These are phyloP conservation scores for Dissostichus mawsoni DNA, from an alignment of 2,113 vertebrate genomes.

Conservation along the genomic window DNA sequence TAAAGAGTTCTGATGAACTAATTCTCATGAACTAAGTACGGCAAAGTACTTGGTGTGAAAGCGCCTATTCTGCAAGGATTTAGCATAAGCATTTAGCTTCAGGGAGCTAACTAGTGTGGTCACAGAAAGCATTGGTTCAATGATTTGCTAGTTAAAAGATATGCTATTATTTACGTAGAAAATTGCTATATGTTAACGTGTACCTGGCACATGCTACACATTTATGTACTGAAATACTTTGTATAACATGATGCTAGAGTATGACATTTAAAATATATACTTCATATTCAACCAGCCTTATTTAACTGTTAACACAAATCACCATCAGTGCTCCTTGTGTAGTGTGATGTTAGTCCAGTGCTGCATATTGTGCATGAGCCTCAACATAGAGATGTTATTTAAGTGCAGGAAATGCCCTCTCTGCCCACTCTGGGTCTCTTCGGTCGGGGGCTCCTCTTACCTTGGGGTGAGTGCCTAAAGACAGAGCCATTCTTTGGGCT, in stretches of 20 bases:
- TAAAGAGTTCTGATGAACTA: no score
- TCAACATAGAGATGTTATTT: background rate
- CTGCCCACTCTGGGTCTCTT: constrained; percentile 40
- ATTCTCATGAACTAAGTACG: no score
- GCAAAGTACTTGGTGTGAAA: no score
- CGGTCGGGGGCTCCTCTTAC: constrained; percentile 80
- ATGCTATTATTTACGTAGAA: background rate
- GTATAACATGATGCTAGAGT: no score
- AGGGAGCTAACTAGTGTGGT: no score
- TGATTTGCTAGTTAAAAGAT: background rate
- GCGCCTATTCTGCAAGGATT: no score
- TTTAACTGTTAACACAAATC: background rate
- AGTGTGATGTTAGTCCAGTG: background rate
- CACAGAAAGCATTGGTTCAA: background rate
- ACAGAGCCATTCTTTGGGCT: constrained; percentile 99
- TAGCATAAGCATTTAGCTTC: no score
- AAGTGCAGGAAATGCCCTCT: constrained; percentile 36
- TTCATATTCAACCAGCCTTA: no score
- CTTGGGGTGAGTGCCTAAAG: constrained; percentile 88
- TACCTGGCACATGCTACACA: no score
- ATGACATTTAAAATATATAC: no score
- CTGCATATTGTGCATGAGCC: background rate
- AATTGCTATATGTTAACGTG: no score
- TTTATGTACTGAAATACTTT: no score
- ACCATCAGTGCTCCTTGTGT: background rate